Evolutionary conservation across 2,113 vertebrate genomes (phyloP), one percentile per base, ranked within the genome.

Genomic region (human (Homo sapiens)): DNA sequence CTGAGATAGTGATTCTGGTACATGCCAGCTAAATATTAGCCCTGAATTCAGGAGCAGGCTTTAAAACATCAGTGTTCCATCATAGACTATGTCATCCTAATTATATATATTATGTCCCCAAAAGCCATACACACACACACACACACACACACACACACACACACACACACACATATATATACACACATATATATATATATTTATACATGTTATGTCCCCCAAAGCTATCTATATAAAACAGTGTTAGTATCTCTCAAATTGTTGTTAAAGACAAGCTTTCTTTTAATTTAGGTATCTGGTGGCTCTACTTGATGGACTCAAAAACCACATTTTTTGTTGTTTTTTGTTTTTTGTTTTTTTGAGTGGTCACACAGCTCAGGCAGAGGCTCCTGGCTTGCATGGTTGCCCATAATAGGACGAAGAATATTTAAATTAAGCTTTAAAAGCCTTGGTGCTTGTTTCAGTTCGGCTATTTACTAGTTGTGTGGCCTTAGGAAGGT

Each of bases 181-280:
- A n/a, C n/a, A n/a, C n/a, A n/a, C n/a, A 17, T 6, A 6, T 6
- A 3, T 8, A 1, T 6, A 3, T 35, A 17, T 35, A 35, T 68
- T 8, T 68, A 55, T 55, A 8, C 18, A 55, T 55, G 52, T 55
- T 55, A 55, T 55, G 18, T 55, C 52, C 52, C 52, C 18, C 18
- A 55, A 55, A 55, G 50, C 18, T 55, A 55, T 8, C 20, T 55
- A 55, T 55, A 55, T 55, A 55, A 27, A 55, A 27, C 12, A 82
- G 55, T 35, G 23, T 27, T 23, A 82, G 5, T 57, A 70, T 90
- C 66, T 35, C 70, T 90, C 25, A 70, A 68, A 32, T 80, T 94
- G 27, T 52, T 22, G 17, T 32, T 55, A 86, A 73, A 73, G 43
- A 38, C 50, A 82, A 83, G 1, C 25, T 68, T 22, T 75, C 3